Evolutionary conservation across 2,113 vertebrate genomes (phyloP).

Genomic region (Rhinoptilus africanus): DNA sequence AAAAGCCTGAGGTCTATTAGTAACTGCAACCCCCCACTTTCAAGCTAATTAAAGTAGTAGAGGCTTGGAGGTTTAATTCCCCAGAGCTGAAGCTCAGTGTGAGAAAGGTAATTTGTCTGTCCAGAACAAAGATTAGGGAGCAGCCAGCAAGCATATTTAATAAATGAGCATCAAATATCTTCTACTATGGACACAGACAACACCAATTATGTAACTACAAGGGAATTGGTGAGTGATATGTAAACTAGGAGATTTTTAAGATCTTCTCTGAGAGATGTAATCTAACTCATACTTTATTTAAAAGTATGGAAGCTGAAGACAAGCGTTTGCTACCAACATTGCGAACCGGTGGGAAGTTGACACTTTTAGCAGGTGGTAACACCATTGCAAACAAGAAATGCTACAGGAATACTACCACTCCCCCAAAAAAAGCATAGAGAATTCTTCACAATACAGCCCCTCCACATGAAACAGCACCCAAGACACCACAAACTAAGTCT

Average conservation of each 20-base stretch:
- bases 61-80: conserved; percentile 93
- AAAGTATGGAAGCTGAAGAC: conserved; percentile 26
- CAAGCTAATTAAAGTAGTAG: conserved; percentile 98
- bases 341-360: background rate
- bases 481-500: background rate
- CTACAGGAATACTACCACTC: background rate
- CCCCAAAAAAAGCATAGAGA: background rate
- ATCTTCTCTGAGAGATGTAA: conserved; percentile 11
- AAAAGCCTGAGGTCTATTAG: conserved; percentile 91
- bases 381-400: background rate
- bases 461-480: background rate
- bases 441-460: background rate
- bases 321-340: background rate
- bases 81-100: conserved; percentile 90
- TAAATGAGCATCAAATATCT: conserved; percentile 96
- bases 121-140: conserved; percentile 97
- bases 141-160: conserved; percentile 92
- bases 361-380: background rate
- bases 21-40: conserved; percentile 92
- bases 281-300: conserved; percentile 63
- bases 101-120: conserved; percentile 99
- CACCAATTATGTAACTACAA: conserved; percentile 87
- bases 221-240: conserved; percentile 65
- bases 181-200: conserved; percentile 79
- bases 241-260: conserved; percentile 69